Conservation (phyloP, 1,140 invertebrate species). For the Drosophila leontia region DNA sequence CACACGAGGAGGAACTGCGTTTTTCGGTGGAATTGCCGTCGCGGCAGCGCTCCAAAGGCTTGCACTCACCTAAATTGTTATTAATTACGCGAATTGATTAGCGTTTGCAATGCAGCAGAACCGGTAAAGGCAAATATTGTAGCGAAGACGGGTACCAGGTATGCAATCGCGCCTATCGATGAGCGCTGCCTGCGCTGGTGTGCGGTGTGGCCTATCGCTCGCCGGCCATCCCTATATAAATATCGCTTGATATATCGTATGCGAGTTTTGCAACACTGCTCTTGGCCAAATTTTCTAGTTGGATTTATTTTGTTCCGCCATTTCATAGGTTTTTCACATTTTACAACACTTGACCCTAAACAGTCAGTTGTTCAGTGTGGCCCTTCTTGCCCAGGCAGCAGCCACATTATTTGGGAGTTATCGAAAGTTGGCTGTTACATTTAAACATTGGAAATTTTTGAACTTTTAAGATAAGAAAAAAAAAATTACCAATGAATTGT, state of each 20-base stretch:
- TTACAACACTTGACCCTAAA: neutral
- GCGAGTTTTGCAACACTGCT: neutral
- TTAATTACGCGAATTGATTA: conserved; percentile 44
- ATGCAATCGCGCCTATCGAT: conserved; percentile 46
- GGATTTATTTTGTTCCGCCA: neutral
- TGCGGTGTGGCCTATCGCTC: neutral
- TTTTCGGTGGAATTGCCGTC: conserved; percentile 10
- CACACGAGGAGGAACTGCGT: conserved; percentile 6
- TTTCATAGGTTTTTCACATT: neutral
- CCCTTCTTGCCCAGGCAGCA: neutral
- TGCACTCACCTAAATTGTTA: conserved; percentile 50
- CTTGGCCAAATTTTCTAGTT: neutral
- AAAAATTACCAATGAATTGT: no score
- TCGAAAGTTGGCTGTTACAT: neutral
- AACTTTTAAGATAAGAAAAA: no score
- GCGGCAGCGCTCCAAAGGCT: neutral
- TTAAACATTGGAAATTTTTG: neutral
- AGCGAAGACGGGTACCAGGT: conserved; percentile 43
- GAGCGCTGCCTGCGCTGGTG: conserved; percentile 17
- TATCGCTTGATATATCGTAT: conserved; percentile 6
- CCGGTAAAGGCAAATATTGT: conserved; percentile 58
- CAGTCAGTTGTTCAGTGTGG: conserved; percentile 7
- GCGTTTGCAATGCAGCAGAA: conserved; percentile 48
- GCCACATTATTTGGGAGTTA: neutral
- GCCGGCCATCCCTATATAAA: neutral